Conservation (phyloP, 2,113 vertebrate species). For the Istiophorus platypterus region DNA sequence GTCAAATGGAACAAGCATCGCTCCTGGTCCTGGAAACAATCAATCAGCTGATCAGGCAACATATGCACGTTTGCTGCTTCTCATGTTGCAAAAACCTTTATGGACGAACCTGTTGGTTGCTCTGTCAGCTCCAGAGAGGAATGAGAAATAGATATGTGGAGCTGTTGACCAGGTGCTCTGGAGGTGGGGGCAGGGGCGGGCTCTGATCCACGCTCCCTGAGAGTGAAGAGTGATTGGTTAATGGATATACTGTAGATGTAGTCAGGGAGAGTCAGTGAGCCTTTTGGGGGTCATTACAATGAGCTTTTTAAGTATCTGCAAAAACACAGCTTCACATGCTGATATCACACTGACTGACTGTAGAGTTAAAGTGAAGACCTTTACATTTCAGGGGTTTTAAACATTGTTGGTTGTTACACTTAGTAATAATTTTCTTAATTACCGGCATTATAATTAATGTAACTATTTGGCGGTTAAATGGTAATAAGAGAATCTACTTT, state of each 20-base stretch:
- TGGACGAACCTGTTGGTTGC: conserved; percentile 77
- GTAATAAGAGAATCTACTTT: no score
- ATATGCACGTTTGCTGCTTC: neutral
- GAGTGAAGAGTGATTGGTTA: conserved; percentile 16
- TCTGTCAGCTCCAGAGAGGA: conserved; percentile 91
- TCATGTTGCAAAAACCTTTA: neutral
- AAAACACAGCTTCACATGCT: neutral
- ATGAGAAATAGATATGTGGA: conserved; percentile 96
- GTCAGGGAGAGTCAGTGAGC: neutral
- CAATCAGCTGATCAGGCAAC: neutral
- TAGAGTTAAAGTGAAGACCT: neutral
- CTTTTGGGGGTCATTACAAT: no score
- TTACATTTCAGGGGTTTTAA: neutral
- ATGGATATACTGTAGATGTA: neutral
- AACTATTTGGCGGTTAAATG: no score
- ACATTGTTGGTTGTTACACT: no score
- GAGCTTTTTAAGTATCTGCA: neutral
- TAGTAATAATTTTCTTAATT: no score
- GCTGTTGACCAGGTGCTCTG: conserved; percentile 76
- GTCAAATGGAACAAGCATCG: conserved; percentile 95
- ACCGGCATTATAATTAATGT: no score
- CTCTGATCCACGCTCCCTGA: conserved; percentile 86
- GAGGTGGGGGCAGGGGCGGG: conserved; percentile 56
- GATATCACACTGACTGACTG: neutral
- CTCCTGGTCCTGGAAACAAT: conserved; percentile 66